phyloP scores from a whole-genome alignment of 64 coral and sea anemone genomes.

The Montipora foliosa region DNA sequence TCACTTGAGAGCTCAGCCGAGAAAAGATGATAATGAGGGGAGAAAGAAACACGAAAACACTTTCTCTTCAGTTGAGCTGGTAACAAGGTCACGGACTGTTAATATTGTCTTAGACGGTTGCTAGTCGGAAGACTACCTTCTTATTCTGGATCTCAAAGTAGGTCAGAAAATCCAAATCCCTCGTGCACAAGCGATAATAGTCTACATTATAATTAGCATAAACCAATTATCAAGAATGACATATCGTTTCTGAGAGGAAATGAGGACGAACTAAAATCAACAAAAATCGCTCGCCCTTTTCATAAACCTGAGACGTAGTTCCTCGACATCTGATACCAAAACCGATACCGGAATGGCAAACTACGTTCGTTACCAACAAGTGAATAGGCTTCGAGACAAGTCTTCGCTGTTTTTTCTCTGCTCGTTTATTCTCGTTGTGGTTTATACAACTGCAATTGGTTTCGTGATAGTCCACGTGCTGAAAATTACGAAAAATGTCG shows the following conservation, averaged over 20 bases:
- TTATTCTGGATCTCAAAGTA: no score
- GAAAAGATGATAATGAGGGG: no score
- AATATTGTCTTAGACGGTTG: no score
- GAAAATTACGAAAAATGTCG: constrained; percentile 38
- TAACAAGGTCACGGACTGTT: no score
- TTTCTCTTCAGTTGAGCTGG: no score
- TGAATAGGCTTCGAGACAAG: constrained; percentile 34
- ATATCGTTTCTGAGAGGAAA: background rate
- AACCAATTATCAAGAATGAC: background rate
- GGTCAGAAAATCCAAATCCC: no score
- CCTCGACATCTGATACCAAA: no score
- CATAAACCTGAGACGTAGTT: background rate
- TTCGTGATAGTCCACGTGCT: constrained; percentile 42
- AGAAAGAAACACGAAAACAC: no score
- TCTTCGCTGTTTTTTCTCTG: constrained; percentile 42
- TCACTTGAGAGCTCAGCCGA: no score
- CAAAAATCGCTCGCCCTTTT: background rate
- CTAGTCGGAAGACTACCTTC: no score
- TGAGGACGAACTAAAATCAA: background rate
- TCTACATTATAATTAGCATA: constrained; percentile 12
- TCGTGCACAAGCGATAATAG: no score
- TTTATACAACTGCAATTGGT: constrained; percentile 44
- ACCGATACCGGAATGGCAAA: background rate
- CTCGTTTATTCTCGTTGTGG: constrained; percentile 45
- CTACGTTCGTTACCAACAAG: constrained; percentile 30